phyloP scores from a whole-genome alignment of 2,888 invertebrate species.

The Drosophila acutilabella region DNA sequence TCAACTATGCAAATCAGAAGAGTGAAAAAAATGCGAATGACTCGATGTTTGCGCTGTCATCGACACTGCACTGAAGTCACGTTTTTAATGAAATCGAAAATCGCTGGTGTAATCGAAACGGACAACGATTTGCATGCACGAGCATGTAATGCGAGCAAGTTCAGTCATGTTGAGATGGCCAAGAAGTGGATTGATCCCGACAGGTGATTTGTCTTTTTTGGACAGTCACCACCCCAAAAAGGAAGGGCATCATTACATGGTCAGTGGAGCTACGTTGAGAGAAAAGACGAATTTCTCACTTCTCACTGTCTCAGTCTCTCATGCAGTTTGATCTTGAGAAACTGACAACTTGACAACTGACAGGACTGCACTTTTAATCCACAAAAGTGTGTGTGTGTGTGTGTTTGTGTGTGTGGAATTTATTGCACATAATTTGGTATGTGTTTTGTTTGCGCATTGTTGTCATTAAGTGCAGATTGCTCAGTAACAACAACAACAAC shows the following conservation, averaged over 20 bases:
- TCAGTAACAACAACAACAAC: conserved; percentile 35
- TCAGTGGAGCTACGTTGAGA: conserved; percentile 23
- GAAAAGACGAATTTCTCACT: conserved; percentile 27
- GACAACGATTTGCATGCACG: conserved; percentile 61
- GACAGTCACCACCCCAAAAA: conserved; percentile 67
- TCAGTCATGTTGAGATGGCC: conserved; percentile 4
- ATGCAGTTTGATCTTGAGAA: background rate
- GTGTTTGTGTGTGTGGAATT: conserved; percentile 52
- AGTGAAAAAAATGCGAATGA: conserved; percentile 15
- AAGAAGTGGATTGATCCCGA: conserved; percentile 35
- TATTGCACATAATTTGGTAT: conserved; percentile 76
- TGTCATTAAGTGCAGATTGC: conserved; percentile 69
- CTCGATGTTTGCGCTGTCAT: conserved; percentile 25
- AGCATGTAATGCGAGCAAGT: conserved; percentile 53
- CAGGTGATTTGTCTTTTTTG: conserved; percentile 68
- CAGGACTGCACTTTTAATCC: conserved; percentile 59
- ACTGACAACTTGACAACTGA: conserved; percentile 67
- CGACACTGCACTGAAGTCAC: conserved; percentile 61
- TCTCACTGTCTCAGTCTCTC: background rate
- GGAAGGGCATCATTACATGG: conserved; percentile 42
- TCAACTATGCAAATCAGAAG: conserved; percentile 63
- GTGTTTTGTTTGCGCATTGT: conserved; percentile 79
- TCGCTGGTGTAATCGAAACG: conserved; percentile 62
- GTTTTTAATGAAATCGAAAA: conserved; percentile 68
- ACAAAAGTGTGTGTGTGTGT: conserved; percentile 10